These are phyloP conservation scores for Diabrotica balteata DNA, from an alignment of 2,888 invertebrate genomes.

Conservation along the genomic window DNA sequence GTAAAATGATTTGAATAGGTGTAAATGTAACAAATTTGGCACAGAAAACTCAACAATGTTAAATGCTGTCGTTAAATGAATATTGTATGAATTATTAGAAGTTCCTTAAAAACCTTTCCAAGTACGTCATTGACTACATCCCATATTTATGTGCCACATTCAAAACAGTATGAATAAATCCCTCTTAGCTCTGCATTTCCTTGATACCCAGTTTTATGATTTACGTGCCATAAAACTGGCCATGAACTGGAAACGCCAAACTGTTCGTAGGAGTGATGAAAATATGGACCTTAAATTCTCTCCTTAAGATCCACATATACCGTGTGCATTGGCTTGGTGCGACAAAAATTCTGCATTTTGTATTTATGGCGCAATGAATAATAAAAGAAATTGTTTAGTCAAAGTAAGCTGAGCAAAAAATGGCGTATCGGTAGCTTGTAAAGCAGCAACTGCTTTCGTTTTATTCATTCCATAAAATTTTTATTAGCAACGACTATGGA, in stretches of 20 bases:
- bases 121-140: neutral
- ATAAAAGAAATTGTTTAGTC: neutral
- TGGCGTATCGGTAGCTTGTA: too few species aligned
- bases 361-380: neutral
- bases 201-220: slow-evolving; percentile 23
- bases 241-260: slow-evolving; percentile 13
- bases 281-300: slow-evolving; percentile 11
- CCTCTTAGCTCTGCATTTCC: slow-evolving; percentile 16
- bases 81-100: too few species aligned
- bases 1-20: too few species aligned
- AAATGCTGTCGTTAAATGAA: too few species aligned
- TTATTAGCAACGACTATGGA: too few species aligned
- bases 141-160: neutral
- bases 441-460: too few species aligned
- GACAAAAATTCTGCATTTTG: neutral
- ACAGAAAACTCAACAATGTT: too few species aligned
- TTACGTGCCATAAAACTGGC: slow-evolving; percentile 17
- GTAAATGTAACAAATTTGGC: too few species aligned
- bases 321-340: neutral
- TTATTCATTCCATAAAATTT: too few species aligned
- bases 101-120: neutral
- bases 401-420: too few species aligned
- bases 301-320: neutral
- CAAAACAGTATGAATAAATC: slow-evolving; percentile 22
- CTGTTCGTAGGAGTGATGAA: slow-evolving; percentile 1